These are phyloP conservation scores for Proteles cristata DNA, from an alignment of 2,113 vertebrate genomes.

Conservation along the genomic window DNA sequence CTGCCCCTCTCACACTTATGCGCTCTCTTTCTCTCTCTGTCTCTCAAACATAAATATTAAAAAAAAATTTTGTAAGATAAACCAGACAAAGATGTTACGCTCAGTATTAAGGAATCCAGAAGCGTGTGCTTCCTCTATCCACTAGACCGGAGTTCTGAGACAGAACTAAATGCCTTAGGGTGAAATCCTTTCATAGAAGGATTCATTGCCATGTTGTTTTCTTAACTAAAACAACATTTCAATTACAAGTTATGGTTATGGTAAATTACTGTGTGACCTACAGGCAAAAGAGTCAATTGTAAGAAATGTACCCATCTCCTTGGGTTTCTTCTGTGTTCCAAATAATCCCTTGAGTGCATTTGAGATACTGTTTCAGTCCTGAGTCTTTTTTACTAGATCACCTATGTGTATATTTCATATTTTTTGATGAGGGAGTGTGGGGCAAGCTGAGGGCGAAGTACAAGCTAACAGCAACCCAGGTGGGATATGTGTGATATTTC, in stretches of 20 bases:
- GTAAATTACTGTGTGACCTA: neutral
- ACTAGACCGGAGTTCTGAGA: neutral
- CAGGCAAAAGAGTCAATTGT: conserved; percentile 25
- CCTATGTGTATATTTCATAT: neutral
- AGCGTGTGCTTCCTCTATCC: neutral
- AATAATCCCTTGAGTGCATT: conserved; percentile 9
- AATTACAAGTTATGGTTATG: conserved; percentile 15
- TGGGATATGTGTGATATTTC: too few relatives aligned
- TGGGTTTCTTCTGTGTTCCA: neutral
- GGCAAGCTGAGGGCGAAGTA: too few relatives aligned
- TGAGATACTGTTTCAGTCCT: conserved; percentile 13
- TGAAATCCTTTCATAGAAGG: neutral
- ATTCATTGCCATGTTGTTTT: conserved; percentile 31
- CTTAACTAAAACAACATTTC: conserved; percentile 46
- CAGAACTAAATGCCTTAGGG: conserved; percentile 18
- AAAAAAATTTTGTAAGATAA: neutral
- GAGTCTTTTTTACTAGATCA: neutral
- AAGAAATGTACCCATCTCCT: neutral
- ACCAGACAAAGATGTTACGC: neutral
- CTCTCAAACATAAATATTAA: too few relatives aligned
- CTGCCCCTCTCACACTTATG: too few relatives aligned
- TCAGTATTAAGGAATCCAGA: conserved; percentile 18
- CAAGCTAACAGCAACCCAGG: too few relatives aligned
- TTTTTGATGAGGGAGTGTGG: too few relatives aligned
- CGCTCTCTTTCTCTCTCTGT: too few relatives aligned